Base-by-base conservation (phyloP, 2,888 invertebrate species). In the Nezara viridula region DNA sequence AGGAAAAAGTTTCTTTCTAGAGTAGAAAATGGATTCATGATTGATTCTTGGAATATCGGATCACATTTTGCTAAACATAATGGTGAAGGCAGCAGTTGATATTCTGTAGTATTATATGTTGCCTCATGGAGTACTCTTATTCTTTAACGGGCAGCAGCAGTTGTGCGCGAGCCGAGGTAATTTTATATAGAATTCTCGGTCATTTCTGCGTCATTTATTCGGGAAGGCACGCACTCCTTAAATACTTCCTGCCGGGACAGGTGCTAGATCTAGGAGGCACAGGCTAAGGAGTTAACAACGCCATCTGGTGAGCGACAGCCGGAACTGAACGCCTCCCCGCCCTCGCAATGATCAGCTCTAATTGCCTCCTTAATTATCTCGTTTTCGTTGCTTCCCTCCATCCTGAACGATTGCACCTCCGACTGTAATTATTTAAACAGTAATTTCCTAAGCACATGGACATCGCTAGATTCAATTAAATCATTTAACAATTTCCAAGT, bases 241-340 rank as follows among this genome's bases (percentile, higher is more conserved):
- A 73, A 73, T 73, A 73, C 66, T 73, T 73, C 66, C 66, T 73
- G 66, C 66, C 66, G 27, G 66, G 21, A 21, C 66, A 73, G 81
- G 81, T 81, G 81, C 24, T n/a, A 40, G 81, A 81, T 81, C 44
- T 44, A 81, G 40, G 44, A 81, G 81, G 81, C 44, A 44, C 81
- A 81, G 81, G 81, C 81, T 47, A 81, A 81, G 77, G 81, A 81
- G 81, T 47, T 81, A 81, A 44, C n/a, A 81, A 47, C 24, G 81
- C 40, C 81, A 81, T 81, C 81, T 81, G 81, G 81, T 12, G 44
- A 81, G 44, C 81, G 44, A n/a, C 44, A 44, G 81, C 81, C 81
- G 81, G 81, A 81, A 77, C 77, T 40, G 40, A 77, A 77, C 77
- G 12, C 77, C 77, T 40, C 77, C 44, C 81, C 44, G 44, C 81